A percentile compares a stretch with the other conserved stretches of the same genome.
Conservation (phyloP, 2,113 vertebrate species). For the Bambusicola thoracicus region DNA sequence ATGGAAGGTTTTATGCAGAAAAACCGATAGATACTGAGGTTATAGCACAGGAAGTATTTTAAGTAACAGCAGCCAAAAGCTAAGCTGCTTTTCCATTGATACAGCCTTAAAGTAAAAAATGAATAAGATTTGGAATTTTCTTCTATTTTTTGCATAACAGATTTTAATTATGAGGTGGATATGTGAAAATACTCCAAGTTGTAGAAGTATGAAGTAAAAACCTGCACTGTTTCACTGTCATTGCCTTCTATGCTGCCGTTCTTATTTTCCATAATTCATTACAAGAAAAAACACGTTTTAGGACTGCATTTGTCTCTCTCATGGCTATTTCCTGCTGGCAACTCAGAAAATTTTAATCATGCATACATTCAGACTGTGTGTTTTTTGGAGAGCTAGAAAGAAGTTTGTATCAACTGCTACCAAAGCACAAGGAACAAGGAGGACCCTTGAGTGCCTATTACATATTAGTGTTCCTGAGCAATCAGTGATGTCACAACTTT, state of each 20-base stretch:
- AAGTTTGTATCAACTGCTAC: neutral
- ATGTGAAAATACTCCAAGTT: neutral
- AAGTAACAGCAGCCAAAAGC: neutral
- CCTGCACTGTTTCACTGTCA: accelerated
- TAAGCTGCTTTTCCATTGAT: neutral
- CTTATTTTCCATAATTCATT: neutral
- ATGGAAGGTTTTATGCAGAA: neutral
- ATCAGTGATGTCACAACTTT: neutral
- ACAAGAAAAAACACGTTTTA: neutral
- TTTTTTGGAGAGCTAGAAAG: neutral
- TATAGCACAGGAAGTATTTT: neutral
- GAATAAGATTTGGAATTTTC: neutral
- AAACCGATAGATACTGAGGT: neutral
- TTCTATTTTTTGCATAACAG: neutral
- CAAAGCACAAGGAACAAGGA: neutral
- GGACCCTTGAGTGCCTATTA: neutral
- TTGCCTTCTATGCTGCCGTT: neutral
- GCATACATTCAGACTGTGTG: neutral
- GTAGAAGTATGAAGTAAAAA: neutral
- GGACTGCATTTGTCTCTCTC: neutral
- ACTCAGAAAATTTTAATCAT: neutral
- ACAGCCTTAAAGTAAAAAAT: neutral
- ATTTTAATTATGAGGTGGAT: neutral
- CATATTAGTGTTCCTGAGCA: neutral
- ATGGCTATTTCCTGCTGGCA: neutral